phyloP scores from a whole-genome alignment of 2,797 vertebrate genomes.

The Diplodus sargus region DNA sequence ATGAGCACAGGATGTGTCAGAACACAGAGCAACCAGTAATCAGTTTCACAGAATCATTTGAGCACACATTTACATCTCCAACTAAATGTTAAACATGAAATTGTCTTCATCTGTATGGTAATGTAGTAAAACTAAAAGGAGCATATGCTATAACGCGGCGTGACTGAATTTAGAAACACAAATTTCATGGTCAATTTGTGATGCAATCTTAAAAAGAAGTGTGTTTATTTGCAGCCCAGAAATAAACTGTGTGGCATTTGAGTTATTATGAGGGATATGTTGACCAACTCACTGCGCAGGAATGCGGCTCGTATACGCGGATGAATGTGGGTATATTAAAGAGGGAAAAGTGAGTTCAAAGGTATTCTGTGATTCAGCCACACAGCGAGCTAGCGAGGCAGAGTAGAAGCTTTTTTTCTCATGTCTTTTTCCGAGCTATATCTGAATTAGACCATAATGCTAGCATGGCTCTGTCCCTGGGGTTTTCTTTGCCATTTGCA shows the following conservation, averaged over 20 bases:
- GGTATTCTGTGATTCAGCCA: slow-evolving; percentile 51
- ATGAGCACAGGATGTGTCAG: slow-evolving; percentile 79
- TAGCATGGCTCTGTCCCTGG: slow-evolving; percentile 70
- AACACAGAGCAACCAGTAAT: slow-evolving; percentile 80
- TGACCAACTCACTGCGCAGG: slow-evolving; percentile 51
- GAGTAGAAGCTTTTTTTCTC: slow-evolving; percentile 54
- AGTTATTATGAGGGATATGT: slow-evolving; percentile 36
- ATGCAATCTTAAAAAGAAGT: slow-evolving; percentile 63
- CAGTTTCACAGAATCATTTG: slow-evolving; percentile 78
- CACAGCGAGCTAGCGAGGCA: slow-evolving; percentile 44
- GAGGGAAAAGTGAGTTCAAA: slow-evolving; percentile 40
- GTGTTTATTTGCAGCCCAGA: slow-evolving; percentile 63
- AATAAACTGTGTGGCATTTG: slow-evolving; percentile 58
- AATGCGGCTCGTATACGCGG: slow-evolving; percentile 20
- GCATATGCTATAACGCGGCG: slow-evolving; percentile 55
- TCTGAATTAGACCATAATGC: slow-evolving; percentile 78
- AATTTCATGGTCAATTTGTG: slow-evolving; percentile 76
- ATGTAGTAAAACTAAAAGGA: slow-evolving; percentile 74
- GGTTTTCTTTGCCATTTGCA: slow-evolving; percentile 81
- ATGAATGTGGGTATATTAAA: slow-evolving; percentile 41
- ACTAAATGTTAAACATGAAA: slow-evolving; percentile 77
- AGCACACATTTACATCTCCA: slow-evolving; percentile 77
- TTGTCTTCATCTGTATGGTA: slow-evolving; percentile 81
- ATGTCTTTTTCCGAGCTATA: slow-evolving; percentile 60
- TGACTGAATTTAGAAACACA: slow-evolving; percentile 68